Evolutionary conservation across 1,140 invertebrate species (phyloP).

Genomic region (Aricia agestis): DNA sequence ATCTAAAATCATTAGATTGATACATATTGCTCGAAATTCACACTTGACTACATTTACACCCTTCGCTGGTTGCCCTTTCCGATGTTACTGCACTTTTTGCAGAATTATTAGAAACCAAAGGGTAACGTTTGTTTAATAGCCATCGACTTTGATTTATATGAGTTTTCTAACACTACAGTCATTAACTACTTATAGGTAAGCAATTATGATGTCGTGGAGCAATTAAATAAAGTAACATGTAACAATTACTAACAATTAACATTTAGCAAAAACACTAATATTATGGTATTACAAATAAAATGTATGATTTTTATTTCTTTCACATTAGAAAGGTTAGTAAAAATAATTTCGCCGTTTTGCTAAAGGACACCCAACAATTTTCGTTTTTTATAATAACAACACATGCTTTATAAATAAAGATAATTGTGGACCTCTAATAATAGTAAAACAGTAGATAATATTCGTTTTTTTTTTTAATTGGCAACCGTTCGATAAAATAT

Average conservation of each 20-base stretch:
- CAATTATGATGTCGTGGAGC: not conserved
- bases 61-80: not conserved
- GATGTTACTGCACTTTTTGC: not conserved
- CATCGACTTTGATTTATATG: not conserved
- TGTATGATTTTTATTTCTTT: no score
- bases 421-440: no score
- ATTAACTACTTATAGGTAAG: not conserved
- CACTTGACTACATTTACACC: not conserved
- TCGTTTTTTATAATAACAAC: no score
- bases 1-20: not conserved
- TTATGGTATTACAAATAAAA: not conserved
- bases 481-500: constrained; percentile 14
- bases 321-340: no score
- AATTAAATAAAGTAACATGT: not conserved
- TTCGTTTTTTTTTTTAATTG: no score
- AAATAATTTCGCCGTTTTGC: no score
- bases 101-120: not conserved
- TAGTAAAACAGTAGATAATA: no score
- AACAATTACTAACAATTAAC: not conserved
- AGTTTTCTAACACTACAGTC: not conserved
- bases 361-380: no score
- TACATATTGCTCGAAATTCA: not conserved
- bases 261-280: not conserved
- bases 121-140: not conserved
- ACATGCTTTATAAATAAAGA: no score